Percentiles rank a stretch among this genome's conserved stretches.
phyloP scores from a whole-genome alignment of 2,888 invertebrate species.

The Pocota personata region DNA sequence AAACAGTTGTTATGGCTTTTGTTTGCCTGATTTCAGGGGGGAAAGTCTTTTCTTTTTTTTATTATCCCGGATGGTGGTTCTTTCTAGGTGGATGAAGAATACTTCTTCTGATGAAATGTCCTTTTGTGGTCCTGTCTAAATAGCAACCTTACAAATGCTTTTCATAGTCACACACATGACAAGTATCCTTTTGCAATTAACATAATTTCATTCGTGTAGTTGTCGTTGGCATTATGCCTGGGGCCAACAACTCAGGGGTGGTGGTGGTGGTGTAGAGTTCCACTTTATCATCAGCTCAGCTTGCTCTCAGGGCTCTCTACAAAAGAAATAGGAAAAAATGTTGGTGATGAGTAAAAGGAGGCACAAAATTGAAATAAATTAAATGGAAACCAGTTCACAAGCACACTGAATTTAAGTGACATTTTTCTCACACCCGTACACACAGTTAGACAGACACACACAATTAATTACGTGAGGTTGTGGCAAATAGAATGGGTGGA shows the following conservation, averaged over 20 bases:
- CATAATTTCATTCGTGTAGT: slow-evolving; percentile 61
- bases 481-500: neutral
- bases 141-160: slow-evolving; percentile 17
- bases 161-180: slow-evolving; percentile 24
- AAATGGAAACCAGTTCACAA: slow-evolving; percentile 19
- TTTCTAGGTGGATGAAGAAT: slow-evolving; percentile 24
- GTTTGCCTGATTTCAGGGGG: neutral
- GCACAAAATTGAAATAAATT: slow-evolving; percentile 49
- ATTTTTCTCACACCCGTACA: neutral
- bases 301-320: slow-evolving; percentile 36
- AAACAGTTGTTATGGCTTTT: neutral
- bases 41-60: neutral
- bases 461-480: slow-evolving; percentile 50
- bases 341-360: slow-evolving; percentile 9
- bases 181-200: slow-evolving; percentile 54
- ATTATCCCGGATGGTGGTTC: neutral
- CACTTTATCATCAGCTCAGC: slow-evolving; percentile 54
- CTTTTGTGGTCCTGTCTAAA: slow-evolving; percentile 22
- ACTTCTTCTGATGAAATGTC: slow-evolving; percentile 6
- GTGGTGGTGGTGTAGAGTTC: neutral
- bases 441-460: slow-evolving; percentile 1
- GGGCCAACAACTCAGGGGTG: slow-evolving; percentile 6
- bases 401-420: slow-evolving; percentile 34
- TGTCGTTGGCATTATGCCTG: slow-evolving; percentile 12
- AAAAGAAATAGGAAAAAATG: slow-evolving; percentile 5